Evolutionary conservation across 1,140 invertebrate species (phyloP), one percentile per base, ranked within the genome.

Genomic region (Euura saliciscinereae): DNA sequence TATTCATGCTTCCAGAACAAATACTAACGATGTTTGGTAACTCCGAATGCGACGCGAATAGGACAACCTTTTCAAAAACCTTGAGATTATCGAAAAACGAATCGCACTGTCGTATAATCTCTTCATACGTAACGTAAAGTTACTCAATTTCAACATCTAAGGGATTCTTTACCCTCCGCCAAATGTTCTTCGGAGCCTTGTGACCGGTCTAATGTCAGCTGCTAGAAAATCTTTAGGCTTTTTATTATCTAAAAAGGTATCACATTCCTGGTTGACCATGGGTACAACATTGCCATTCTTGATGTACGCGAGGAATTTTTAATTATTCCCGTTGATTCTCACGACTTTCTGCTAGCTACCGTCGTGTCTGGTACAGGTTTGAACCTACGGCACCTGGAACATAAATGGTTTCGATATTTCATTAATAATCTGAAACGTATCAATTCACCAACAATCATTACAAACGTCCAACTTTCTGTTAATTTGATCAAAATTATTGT

Each of bases 321-420:
- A 73, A 78, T 75, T 78, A 73, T 78, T 75, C 77, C 44, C 70
- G 78, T 71, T 78, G 80, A 84, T 73, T 78, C 85, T 87, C 86
- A 87, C 85, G 85, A 85, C 75, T 87, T 84, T 80, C 80, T 82
- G 78, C 81, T 84, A 71, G 82, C 77, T 82, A 87, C 79, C 69
- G 85, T 80, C 77, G 82, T 78, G 65, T 87, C 85, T 73, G 85
- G 82, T 79, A 87, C 83, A 76, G 85, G 86, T 79, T 84, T 82
- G 78, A 85, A 87, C 81, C 86, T 82, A 68, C 86, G 84, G 71
- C 86, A 87, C 75, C 86, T 86, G 71, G 3, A 79, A 81, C 51
- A 59, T 59, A 59, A 28, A 28, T 28, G 28, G 28, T 28, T 28
- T 28, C 28, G 28, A 28, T 28, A 28, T 28, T 28, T 28, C 28